Conservation (phyloP, 2,888 invertebrate species). For the Ashinkailepas kermadecensis region DNA sequence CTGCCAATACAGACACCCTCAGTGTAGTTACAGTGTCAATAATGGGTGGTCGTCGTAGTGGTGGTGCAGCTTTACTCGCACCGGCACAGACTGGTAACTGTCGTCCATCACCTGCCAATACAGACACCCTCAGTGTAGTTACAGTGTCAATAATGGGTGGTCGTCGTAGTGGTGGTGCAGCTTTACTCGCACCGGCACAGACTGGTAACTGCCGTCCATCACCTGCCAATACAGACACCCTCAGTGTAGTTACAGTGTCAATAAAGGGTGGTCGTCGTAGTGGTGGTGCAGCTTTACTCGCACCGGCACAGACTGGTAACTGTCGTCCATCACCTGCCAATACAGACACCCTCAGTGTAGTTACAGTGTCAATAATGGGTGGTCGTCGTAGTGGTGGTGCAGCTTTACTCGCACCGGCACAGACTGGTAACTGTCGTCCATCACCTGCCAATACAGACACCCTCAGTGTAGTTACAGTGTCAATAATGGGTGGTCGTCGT, state of each 20-base stretch:
- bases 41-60: too few relatives aligned
- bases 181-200: constrained; percentile 52
- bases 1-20: constrained; percentile 34
- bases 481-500: too few relatives aligned
- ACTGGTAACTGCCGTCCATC: constrained; percentile 56
- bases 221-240: constrained; percentile 39
- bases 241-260: too few relatives aligned
- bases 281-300: constrained; percentile 40
- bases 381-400: too few relatives aligned
- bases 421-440: constrained; percentile 55
- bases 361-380: too few relatives aligned
- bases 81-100: constrained; percentile 55
- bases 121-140: too few relatives aligned
- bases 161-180: too few relatives aligned
- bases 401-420: constrained; percentile 56
- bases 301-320: constrained; percentile 56
- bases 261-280: too few relatives aligned
- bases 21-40: too few relatives aligned
- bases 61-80: constrained; percentile 43
- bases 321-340: constrained; percentile 51
- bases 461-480: too few relatives aligned
- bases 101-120: constrained; percentile 50
- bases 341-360: too few relatives aligned
- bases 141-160: too few relatives aligned
- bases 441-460: constrained; percentile 46